Percentiles rank a stretch among this genome's conserved stretches.
Conservation (phyloP, 2,888 invertebrate genomes). For the Epinotia nisella region DNA sequence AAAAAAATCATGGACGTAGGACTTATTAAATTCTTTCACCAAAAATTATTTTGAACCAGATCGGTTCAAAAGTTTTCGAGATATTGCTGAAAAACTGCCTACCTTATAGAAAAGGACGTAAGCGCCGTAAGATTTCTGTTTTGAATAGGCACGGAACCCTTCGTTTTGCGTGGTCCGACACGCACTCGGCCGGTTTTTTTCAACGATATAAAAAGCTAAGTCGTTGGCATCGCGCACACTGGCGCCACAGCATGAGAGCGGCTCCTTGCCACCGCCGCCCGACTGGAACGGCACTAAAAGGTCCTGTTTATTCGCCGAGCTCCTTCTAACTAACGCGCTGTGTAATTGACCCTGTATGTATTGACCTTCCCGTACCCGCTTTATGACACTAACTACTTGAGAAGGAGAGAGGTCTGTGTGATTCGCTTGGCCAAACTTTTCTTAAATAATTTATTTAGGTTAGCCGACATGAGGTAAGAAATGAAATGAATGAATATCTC, state of each 20-base stretch:
- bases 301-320: slow-evolving; percentile 61
- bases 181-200: too few species aligned
- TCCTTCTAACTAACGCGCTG: slow-evolving; percentile 59
- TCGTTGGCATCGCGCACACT: background rate
- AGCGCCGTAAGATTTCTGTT: too few species aligned
- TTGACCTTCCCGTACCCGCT: slow-evolving; percentile 52
- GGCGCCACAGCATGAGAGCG: background rate
- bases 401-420: background rate
- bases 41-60: too few species aligned
- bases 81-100: too few species aligned
- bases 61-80: too few species aligned
- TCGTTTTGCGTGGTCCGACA: too few species aligned
- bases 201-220: background rate
- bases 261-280: slow-evolving; percentile 51
- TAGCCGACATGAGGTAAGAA: background rate
- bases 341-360: slow-evolving; percentile 61
- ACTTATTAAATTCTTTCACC: too few species aligned
- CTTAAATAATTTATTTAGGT: background rate
- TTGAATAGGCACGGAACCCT: too few species aligned
- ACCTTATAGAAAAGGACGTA: too few species aligned
- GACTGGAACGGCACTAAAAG: slow-evolving; percentile 64
- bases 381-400: slow-evolving; percentile 37
- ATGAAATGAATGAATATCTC: background rate
- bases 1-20: too few species aligned
- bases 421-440: background rate